phyloP scores from a whole-genome alignment of 1,140 invertebrate genomes.

The Zaprionus kolodkinae region DNA sequence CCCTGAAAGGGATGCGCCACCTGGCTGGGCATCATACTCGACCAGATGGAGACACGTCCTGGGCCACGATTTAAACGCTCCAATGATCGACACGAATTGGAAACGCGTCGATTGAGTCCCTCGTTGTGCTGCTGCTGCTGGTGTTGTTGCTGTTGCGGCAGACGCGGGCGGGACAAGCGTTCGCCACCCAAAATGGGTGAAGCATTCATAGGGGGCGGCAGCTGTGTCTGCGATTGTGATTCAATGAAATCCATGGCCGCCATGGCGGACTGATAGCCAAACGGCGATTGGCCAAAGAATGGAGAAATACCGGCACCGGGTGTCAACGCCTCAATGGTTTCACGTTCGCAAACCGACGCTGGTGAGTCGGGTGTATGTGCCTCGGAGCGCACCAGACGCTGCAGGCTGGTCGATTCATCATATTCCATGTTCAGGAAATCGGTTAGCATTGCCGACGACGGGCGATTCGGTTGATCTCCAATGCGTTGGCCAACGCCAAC shows the following conservation, averaged over 20 bases:
- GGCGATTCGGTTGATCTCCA: slow-evolving; percentile 70
- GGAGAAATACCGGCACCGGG: slow-evolving; percentile 23
- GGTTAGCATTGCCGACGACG: slow-evolving; percentile 81
- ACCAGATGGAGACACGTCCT: slow-evolving; percentile 82
- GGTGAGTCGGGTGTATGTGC: slow-evolving; percentile 83
- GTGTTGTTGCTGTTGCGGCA: slow-evolving; percentile 32
- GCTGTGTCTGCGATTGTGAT: slow-evolving; percentile 22
- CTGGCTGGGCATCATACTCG: slow-evolving; percentile 85
- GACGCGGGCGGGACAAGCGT: slow-evolving; percentile 60
- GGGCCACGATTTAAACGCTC: slow-evolving; percentile 83
- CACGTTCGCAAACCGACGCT: slow-evolving; percentile 77
- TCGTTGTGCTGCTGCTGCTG: slow-evolving; percentile 45
- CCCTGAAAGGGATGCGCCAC: slow-evolving; percentile 89
- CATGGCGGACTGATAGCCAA: slow-evolving; percentile 57
- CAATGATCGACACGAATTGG: slow-evolving; percentile 82
- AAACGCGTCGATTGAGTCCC: slow-evolving; percentile 70
- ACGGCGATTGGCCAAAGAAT: slow-evolving; percentile 37
- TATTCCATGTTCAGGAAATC: slow-evolving; percentile 83
- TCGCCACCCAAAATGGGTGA: slow-evolving; percentile 51
- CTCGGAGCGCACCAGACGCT: slow-evolving; percentile 78
- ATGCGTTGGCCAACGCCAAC: slow-evolving; percentile 39
- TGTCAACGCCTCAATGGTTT: slow-evolving; percentile 55
- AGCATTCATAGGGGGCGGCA: slow-evolving; percentile 25
- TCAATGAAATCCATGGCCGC: slow-evolving; percentile 43
- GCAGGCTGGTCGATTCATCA: slow-evolving; percentile 76